phyloP scores from a whole-genome alignment of 2,113 vertebrate species.

The Vulpes lagopus region DNA sequence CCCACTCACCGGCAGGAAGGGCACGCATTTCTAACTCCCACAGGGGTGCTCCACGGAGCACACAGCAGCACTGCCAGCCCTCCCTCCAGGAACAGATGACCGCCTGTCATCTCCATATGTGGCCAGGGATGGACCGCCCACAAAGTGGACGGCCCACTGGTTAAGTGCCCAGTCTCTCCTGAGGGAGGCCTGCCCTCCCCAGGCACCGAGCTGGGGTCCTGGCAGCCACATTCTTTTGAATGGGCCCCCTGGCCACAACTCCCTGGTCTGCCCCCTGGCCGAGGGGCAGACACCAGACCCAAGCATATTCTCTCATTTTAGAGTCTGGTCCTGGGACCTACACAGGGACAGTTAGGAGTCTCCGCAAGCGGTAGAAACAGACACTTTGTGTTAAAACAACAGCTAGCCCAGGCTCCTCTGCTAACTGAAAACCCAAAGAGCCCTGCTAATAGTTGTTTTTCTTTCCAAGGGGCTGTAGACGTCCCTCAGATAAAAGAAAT shows the following conservation, averaged over 20 bases:
- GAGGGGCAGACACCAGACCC: not conserved
- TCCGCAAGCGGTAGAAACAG: not conserved
- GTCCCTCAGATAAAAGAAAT: not conserved
- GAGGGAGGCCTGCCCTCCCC: not conserved
- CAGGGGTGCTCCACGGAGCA: not conserved
- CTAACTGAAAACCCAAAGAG: not conserved
- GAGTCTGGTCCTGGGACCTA: not conserved
- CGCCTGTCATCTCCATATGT: accelerated
- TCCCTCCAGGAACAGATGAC: accelerated
- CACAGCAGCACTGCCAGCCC: not conserved
- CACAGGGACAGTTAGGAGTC: not conserved
- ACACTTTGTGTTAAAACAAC: not conserved
- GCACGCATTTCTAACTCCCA: not conserved
- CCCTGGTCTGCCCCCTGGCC: not conserved
- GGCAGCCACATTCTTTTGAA: not conserved
- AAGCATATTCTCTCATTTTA: not conserved
- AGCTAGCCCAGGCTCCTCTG: not conserved
- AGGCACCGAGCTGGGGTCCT: accelerated
- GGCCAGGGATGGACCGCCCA: not conserved
- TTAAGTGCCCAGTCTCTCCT: not conserved
- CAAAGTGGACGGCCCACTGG: not conserved
- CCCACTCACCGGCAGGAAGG: not conserved
- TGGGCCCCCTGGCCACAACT: not conserved
- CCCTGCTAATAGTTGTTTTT: too few relatives aligned
- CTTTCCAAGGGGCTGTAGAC: not conserved